Evolutionary conservation across 2,113 vertebrate species (phyloP), one percentile per base, ranked within the genome.

Genomic region (Struthio camelus): DNA sequence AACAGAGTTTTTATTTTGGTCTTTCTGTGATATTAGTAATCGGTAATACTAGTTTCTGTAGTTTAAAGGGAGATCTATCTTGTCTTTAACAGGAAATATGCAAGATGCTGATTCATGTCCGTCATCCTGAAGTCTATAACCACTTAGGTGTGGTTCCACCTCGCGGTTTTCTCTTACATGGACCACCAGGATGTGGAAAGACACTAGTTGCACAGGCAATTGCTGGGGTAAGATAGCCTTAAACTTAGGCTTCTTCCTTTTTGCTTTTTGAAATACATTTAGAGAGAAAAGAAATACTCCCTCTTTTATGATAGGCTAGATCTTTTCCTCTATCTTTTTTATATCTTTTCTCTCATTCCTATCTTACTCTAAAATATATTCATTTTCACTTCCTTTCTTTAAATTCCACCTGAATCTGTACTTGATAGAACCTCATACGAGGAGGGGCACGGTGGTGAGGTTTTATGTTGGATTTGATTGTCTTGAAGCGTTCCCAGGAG

Each of bases 161-260:
- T 1, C 97, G 99, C 0, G 99, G 99, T 10, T 99, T 99, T 87
- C 99, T 99, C 20, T 97, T 99, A 5, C 99, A 99, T 2, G 99
- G 99, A 1, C 99, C 99, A 2, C 99, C 99, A 1, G 99, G 99
- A 38, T 99, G 99, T 91, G 99, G 99, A 42, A 99, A 99, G 96
- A 99, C 99, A 0, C 97, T 99, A 42, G 98, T 99, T 59, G 99
- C 99, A 12, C 99, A 99, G 75, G 99, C 99, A 18, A 98, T 99
- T 94, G 99, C 99, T 51, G 99, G 99, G 98, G 99, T 99, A 92
- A 99, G 99, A 30, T 28, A 56, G 65, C 58, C 65, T 88, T 70
- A 58, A 10, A 28, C 30, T 69, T 72, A 65, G 42, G 8, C 79
- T 82, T 79, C 66, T 79, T 73, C 22, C 34, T 53, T 14, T 44